Conservation (phyloP, 2,797 vertebrate genomes). For the Cossypha heuglini region DNA sequence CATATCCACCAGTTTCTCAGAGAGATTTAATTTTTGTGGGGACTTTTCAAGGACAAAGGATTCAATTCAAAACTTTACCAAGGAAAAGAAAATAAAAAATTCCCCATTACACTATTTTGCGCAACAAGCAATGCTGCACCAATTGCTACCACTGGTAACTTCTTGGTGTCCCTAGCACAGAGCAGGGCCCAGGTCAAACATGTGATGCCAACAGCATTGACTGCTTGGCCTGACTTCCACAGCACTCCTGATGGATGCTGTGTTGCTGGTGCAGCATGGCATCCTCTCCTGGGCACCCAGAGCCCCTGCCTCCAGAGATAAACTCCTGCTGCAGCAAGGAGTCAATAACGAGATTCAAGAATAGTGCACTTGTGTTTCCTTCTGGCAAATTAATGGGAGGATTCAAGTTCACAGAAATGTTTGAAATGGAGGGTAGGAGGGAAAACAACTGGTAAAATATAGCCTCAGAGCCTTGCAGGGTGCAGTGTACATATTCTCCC, state of each 20-base stretch:
- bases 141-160: neutral
- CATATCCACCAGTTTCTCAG: neutral
- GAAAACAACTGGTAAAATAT: neutral
- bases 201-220: fast-evolving
- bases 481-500: neutral
- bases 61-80: neutral
- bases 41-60: constrained; percentile 43
- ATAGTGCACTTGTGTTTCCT: neutral
- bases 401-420: neutral
- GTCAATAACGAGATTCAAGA: neutral
- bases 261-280: fast-evolving
- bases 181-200: neutral
- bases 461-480: neutral
- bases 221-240: neutral
- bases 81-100: neutral
- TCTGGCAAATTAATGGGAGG: neutral
- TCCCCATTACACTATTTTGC: neutral
- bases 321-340: neutral
- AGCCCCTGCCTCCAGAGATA: neutral
- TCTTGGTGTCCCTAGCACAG: neutral
- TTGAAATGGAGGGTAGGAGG: constrained; percentile 7
- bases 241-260: neutral
- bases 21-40: constrained; percentile 1
- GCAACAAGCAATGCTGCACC: fast-evolving
- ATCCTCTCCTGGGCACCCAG: neutral